A percentile compares a stretch with the other conserved stretches of the same genome.
Evolutionary conservation across 2,113 vertebrate species (phyloP).

Genomic region (Lasiurus cinereus): DNA sequence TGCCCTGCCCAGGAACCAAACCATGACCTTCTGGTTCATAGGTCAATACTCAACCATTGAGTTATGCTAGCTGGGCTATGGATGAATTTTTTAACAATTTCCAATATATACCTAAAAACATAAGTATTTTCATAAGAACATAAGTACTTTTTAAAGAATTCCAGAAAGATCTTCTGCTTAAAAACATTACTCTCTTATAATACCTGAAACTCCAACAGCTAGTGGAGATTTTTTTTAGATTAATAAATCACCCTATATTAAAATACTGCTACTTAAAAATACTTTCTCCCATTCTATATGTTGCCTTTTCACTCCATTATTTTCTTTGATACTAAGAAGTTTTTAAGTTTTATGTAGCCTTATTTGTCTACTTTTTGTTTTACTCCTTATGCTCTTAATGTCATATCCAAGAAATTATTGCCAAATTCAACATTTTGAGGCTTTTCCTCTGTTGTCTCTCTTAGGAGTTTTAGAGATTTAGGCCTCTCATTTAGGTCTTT

Average conservation of each 20-base stretch:
- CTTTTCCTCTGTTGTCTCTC: too few relatives aligned
- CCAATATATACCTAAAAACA: background rate
- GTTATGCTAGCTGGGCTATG: too few relatives aligned
- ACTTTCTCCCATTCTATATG: background rate
- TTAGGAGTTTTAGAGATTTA: background rate
- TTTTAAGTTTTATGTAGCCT: background rate
- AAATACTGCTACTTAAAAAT: background rate
- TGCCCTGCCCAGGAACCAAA: too few relatives aligned
- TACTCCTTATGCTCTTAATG: background rate
- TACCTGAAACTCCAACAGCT: background rate
- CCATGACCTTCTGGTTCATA: too few relatives aligned
- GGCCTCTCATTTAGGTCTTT: background rate
- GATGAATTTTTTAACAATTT: conserved; percentile 6
- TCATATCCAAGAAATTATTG: background rate
- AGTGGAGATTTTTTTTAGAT: background rate
- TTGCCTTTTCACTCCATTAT: background rate
- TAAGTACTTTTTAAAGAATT: background rate
- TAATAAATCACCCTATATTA: background rate
- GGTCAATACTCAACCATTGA: too few relatives aligned
- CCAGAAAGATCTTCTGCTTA: background rate
- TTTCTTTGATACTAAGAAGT: background rate
- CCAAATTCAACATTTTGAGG: background rate
- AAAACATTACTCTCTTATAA: background rate
- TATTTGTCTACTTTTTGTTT: background rate
- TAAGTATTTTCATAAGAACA: background rate